phyloP scores from a whole-genome alignment of 2,797 vertebrate species.

The Rousettus madagascariensis region DNA sequence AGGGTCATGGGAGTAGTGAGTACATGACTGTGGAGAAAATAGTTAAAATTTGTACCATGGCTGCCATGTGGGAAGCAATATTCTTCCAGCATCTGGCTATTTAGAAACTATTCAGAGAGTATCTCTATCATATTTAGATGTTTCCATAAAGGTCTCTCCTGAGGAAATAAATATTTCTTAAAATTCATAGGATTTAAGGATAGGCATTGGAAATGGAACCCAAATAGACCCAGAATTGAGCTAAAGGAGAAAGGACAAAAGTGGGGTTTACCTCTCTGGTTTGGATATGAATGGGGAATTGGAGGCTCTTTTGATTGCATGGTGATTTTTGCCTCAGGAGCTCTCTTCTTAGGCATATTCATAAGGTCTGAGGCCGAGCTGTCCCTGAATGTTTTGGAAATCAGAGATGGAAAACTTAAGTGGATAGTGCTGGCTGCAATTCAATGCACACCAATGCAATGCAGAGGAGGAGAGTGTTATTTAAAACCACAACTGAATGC shows the following conservation, averaged over 20 bases:
- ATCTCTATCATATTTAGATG: slow-evolving; percentile 2
- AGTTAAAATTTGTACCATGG: neutral
- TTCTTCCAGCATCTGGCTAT: neutral
- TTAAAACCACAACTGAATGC: slow-evolving; percentile 49
- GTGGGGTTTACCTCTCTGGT: neutral
- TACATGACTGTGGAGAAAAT: neutral
- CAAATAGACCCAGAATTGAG: neutral
- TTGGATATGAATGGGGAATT: neutral
- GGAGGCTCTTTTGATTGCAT: neutral
- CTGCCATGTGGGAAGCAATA: neutral
- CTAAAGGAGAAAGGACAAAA: neutral
- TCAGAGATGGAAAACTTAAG: slow-evolving; percentile 65
- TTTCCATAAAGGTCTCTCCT: slow-evolving; percentile 14
- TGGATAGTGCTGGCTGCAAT: slow-evolving; percentile 31
- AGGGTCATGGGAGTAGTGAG: neutral
- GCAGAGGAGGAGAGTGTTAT: neutral
- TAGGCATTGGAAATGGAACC: neutral
- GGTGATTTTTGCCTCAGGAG: neutral
- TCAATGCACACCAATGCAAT: neutral
- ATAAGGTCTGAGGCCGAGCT: neutral
- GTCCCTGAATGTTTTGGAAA: slow-evolving; percentile 63
- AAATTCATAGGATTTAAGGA: slow-evolving; percentile 9
- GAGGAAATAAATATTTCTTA: neutral
- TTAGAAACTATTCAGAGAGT: neutral
- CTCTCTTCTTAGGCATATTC: neutral